Percentiles rank a stretch among this genome's conserved stretches.
Conservation (phyloP, 2,888 invertebrate genomes). For the Anthrax anthrax region DNA sequence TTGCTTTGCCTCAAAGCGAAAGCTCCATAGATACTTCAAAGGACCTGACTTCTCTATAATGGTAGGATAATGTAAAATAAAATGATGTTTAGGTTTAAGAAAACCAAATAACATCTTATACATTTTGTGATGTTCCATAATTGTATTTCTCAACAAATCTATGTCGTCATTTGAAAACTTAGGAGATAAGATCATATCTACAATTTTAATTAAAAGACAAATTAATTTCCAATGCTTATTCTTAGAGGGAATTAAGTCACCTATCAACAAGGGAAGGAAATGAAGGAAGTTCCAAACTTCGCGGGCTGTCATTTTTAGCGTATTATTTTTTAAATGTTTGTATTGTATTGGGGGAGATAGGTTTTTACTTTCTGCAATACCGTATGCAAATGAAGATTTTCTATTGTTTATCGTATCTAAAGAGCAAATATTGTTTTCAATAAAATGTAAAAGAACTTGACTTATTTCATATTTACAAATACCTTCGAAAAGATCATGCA, state of each 20-base stretch:
- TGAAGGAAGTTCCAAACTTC: background rate
- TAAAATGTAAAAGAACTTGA: background rate
- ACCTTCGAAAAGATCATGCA: background rate
- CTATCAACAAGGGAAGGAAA: background rate
- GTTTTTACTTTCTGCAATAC: background rate
- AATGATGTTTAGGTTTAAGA: constrained; percentile 4
- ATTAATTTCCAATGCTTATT: constrained; percentile 5
- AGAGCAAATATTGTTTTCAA: background rate
- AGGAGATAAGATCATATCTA: constrained; percentile 8
- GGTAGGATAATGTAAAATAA: constrained; percentile 4
- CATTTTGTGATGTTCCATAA: background rate
- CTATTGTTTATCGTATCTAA: background rate
- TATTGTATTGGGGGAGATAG: background rate
- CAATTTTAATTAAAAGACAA: constrained; percentile 7
- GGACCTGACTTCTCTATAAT: constrained; percentile 6
- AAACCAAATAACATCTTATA: background rate
- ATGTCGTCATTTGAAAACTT: background rate
- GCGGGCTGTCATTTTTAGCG: background rate
- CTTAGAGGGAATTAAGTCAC: background rate
- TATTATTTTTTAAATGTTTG: background rate
- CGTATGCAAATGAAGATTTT: background rate
- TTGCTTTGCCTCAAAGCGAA: constrained; percentile 4
- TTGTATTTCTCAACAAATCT: background rate
- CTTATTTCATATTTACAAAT: background rate
- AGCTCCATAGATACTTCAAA: constrained; percentile 3